Conservation (phyloP, 2,888 invertebrate species). For the Chrysina gloriosa region DNA sequence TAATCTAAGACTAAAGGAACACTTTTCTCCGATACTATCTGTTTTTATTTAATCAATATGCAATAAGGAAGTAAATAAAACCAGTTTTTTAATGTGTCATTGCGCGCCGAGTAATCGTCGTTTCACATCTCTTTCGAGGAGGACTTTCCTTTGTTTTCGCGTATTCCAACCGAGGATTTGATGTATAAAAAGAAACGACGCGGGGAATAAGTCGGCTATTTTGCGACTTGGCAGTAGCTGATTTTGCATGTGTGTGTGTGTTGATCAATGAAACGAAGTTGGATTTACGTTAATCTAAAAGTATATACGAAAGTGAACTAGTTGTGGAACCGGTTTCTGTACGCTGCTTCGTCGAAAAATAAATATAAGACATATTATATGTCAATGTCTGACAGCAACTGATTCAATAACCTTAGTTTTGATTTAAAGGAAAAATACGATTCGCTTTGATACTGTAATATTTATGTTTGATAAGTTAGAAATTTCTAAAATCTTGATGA, state of each 20-base stretch:
- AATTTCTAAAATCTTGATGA: no score
- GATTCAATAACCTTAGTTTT: slow-evolving; percentile 38
- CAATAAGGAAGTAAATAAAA: slow-evolving; percentile 23
- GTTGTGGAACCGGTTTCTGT: slow-evolving; percentile 54
- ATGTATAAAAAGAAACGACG: no score
- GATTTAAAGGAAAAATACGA: background rate
- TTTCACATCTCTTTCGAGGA: background rate
- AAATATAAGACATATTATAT: slow-evolving; percentile 52
- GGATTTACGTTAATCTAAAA: slow-evolving; percentile 18
- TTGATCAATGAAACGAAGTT: slow-evolving; percentile 29
- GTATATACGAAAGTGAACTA: slow-evolving; percentile 54
- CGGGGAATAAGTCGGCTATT: no score
- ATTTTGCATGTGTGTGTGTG: background rate
- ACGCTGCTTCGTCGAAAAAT: slow-evolving; percentile 43
- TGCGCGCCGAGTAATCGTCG: background rate
- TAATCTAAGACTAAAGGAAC: background rate
- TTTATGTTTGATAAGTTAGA: background rate
- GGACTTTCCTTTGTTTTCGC: background rate
- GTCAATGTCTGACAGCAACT: slow-evolving; percentile 47
- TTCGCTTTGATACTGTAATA: background rate
- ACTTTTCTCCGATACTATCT: slow-evolving; percentile 13
- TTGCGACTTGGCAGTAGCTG: background rate
- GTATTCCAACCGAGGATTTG: background rate
- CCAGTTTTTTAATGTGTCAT: slow-evolving; percentile 18
- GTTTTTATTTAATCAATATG: slow-evolving; percentile 19